phyloP scores from a whole-genome alignment of 2,113 vertebrate genomes.

The Tauraco erythrolophus region DNA sequence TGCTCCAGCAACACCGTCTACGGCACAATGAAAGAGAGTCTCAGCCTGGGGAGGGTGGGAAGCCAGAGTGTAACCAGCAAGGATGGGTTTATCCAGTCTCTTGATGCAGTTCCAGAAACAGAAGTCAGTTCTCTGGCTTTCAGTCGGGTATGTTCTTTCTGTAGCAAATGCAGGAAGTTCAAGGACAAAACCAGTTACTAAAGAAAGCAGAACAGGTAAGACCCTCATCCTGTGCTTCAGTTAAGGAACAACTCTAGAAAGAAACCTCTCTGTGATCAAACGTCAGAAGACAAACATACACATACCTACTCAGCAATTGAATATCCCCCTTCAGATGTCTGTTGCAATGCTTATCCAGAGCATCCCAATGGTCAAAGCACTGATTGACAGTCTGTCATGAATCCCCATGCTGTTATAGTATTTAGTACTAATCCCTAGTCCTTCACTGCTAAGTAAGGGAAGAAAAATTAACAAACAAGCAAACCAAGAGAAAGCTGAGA shows the following conservation, averaged over 20 bases:
- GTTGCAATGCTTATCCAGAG: background rate
- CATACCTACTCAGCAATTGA: background rate
- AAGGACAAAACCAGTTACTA: background rate
- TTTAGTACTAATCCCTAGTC: conserved; percentile 11
- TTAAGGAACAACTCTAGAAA: background rate
- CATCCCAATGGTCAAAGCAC: background rate
- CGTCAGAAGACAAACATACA: background rate
- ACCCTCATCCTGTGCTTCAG: background rate
- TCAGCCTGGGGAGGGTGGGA: background rate
- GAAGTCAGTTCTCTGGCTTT: background rate
- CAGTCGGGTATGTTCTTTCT: background rate
- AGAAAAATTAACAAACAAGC: conserved; percentile 25
- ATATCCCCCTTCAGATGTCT: background rate
- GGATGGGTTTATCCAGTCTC: background rate
- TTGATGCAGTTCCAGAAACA: background rate
- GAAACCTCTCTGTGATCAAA: background rate
- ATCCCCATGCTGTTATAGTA: background rate
- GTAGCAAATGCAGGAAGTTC: background rate
- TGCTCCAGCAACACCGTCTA: background rate
- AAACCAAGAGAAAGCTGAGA: background rate
- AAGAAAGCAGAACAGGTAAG: background rate
- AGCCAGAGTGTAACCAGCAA: background rate
- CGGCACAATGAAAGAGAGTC: background rate
- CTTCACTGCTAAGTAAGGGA: background rate
- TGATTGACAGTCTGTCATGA: background rate